Percentiles rank a stretch among this genome's conserved stretches.
These are phyloP conservation scores for Oedothorax gibbosus DNA, from an alignment of 1,140 invertebrate genomes.

Conservation along the genomic window DNA sequence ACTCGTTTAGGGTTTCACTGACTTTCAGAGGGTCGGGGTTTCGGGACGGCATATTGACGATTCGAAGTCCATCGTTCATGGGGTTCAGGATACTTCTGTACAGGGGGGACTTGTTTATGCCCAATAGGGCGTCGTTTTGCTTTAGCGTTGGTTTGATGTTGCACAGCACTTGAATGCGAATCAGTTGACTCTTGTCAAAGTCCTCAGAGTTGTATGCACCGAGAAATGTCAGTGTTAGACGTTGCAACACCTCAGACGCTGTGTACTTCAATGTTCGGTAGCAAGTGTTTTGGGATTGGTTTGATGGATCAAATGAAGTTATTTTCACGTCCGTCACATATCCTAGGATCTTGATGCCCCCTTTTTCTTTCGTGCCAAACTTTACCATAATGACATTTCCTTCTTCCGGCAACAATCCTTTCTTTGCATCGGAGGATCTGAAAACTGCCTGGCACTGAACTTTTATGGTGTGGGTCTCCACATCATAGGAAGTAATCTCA, in stretches of 20 bases:
- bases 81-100: conserved; percentile 44
- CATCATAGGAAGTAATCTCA: conserved; percentile 9
- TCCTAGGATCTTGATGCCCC: conserved; percentile 36
- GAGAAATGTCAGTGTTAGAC: conserved; percentile 24
- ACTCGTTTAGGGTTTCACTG: neutral
- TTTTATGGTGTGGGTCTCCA: conserved; percentile 7
- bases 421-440: neutral
- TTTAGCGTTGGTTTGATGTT: conserved; percentile 37
- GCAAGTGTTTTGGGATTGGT: neutral
- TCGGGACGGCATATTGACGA: neutral
- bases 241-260: conserved; percentile 3
- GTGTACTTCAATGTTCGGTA: neutral
- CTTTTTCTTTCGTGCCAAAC: conserved; percentile 32
- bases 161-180: conserved; percentile 38
- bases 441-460: conserved; percentile 36
- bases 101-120: conserved; percentile 20
- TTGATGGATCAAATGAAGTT: neutral
- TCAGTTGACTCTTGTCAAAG: conserved; percentile 19
- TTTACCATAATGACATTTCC: conserved; percentile 50
- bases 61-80: conserved; percentile 16
- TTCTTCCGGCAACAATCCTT: conserved; percentile 35
- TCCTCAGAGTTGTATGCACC: conserved; percentile 25
- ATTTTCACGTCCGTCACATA: conserved; percentile 37
- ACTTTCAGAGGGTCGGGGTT: neutral
- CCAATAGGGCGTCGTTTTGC: conserved; percentile 48